phyloP scores from a whole-genome alignment of 2,113 vertebrate genomes.

The Chiloscyllium plagiosum region DNA sequence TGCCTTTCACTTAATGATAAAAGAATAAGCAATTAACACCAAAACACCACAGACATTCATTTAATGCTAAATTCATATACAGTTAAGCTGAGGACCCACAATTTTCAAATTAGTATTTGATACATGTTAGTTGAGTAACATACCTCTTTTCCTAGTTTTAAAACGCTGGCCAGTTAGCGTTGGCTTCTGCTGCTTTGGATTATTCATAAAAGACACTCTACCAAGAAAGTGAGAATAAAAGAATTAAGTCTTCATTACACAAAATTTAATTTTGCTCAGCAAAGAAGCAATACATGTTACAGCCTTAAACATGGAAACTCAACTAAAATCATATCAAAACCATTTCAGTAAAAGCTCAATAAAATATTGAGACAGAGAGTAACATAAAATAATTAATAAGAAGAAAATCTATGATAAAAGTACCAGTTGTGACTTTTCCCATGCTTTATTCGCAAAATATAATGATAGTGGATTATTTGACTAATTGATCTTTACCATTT shows the following conservation, averaged over 20 bases:
- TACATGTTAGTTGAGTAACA: neutral
- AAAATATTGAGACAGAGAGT: neutral
- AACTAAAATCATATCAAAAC: neutral
- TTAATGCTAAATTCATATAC: neutral
- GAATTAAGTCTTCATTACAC: neutral
- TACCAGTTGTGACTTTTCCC: neutral
- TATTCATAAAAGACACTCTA: conserved; percentile 99
- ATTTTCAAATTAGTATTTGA: neutral
- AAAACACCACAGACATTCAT: neutral
- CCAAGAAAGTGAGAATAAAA: conserved; percentile 3
- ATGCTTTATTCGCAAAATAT: neutral
- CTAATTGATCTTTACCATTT: neutral
- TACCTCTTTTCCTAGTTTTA: conserved; percentile 99
- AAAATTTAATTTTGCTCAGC: neutral
- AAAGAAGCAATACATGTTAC: neutral
- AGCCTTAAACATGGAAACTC: neutral
- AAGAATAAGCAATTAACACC: neutral
- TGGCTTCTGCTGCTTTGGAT: conserved; percentile 99
- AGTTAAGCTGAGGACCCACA: conserved; percentile 11
- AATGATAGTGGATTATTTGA: neutral
- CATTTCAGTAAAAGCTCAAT: neutral
- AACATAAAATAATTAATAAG: neutral
- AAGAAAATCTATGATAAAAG: neutral
- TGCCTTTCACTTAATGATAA: neutral
- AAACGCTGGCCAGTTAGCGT: conserved; percentile 99